Base-by-base conservation (phyloP, 2,797 vertebrate species). In the Arnoldichthys spilopterus region DNA sequence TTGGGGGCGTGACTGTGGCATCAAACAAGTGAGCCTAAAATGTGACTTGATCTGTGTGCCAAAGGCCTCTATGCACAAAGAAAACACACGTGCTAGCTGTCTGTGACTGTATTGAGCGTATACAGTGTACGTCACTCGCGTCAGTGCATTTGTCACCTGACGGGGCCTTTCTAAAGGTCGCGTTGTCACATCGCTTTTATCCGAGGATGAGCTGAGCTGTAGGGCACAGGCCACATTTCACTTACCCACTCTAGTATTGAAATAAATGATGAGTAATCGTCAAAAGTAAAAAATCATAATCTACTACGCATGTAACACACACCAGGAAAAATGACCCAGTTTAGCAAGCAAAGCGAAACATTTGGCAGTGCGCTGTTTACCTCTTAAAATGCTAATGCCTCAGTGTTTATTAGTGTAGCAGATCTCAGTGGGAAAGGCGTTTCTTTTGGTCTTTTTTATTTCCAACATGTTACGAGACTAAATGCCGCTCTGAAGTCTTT, bases 401-500 rank as follows among this genome's bases (percentile, higher is more conserved):
- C 37, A 45, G 37, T 47, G 64, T 43, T 67, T 67, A 67, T 43
- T 67, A 49, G 66, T 28, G 5, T 11, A 68, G 24, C 61, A 63
- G 32, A 78, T 63, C 71, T 78, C 63, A 30, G 28, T 22, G 74
- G 75, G 64, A 74, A 68, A 77, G 56, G 24, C 24, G 45, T 80
- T 58, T 53, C 15, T 58, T 74, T 72, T 66, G n/a, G 67, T 77
- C 67, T 74, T 43, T 76, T 77, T 49, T 64, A 68, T n/a, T 49
- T 54, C 20, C 47, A 59, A 49, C 73, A 59, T 72, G 59, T 45
- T 69, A 78, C 28, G 71, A 40, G 64, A 74, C 53, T 45, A 63
- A 77, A 18, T 54, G 62, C 67, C 47, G 61, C 74, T 83, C 72
- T 77, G 74, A 83, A 74, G 78, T 40, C 47, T 80, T 74, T 80